A percentile compares a stretch with the other conserved stretches of the same genome.
Evolutionary conservation across 2,797 vertebrate species (phyloP).

Genomic region (Ficedula albicollis): DNA sequence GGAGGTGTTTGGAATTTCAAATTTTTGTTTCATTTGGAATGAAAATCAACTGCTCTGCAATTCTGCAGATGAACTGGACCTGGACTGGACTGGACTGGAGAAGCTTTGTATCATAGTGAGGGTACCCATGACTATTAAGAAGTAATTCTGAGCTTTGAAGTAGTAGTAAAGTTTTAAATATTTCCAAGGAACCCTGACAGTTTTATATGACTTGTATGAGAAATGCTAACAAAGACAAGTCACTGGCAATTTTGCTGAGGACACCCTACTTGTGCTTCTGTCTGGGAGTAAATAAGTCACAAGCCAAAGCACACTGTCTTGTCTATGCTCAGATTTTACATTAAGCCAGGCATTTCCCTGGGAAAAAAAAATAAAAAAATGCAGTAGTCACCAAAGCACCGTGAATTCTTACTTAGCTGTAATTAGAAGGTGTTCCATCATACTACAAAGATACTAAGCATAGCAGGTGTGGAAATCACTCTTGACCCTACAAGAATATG

Average conservation of each 20-base stretch:
- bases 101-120: neutral
- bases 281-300: neutral
- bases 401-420: neutral
- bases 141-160: neutral
- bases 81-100: too few species aligned
- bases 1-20: neutral
- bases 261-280: neutral
- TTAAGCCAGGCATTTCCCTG: neutral
- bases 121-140: neutral
- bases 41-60: neutral
- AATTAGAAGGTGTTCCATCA: neutral
- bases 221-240: neutral
- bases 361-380: neutral
- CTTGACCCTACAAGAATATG: neutral
- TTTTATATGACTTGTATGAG: neutral
- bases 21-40: neutral
- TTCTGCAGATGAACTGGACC: neutral
- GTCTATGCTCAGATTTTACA: neutral
- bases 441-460: neutral
- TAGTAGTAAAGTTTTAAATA: neutral
- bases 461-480: neutral
- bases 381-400: neutral
- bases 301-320: neutral
- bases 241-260: neutral
- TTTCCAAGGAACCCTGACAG: neutral